Conservation (phyloP, 2,888 invertebrate genomes). For the Epirrita christyi region DNA sequence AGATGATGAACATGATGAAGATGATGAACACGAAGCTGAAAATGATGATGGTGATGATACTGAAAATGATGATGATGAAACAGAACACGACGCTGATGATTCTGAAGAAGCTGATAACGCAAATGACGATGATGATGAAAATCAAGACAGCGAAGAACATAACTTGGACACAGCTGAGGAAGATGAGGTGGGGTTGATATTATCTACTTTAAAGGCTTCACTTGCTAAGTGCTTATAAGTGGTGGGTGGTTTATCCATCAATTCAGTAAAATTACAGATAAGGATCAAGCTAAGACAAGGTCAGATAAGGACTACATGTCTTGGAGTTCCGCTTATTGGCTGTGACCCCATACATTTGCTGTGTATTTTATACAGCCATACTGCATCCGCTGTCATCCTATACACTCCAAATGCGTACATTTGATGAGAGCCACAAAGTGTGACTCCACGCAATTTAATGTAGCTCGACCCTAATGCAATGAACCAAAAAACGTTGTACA, state of each 20-base stretch:
- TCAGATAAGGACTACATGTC: too few relatives aligned
- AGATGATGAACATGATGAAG: not conserved
- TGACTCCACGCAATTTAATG: too few relatives aligned
- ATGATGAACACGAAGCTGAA: constrained; percentile 33
- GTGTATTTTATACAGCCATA: too few relatives aligned
- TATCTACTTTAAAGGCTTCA: not conserved
- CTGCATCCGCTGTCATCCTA: too few relatives aligned
- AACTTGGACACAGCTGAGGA: constrained; percentile 45
- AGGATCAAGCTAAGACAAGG: too few relatives aligned
- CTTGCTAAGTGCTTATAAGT: not conserved
- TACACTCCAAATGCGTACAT: too few relatives aligned
- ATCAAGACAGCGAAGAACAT: constrained; percentile 49
- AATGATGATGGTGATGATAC: constrained; percentile 51
- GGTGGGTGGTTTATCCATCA: not conserved
- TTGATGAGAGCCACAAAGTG: too few relatives aligned
- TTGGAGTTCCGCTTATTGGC: too few relatives aligned
- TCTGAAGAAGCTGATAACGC: constrained; percentile 43
- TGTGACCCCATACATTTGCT: too few relatives aligned
- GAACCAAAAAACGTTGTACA: too few relatives aligned
- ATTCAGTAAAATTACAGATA: too few relatives aligned
- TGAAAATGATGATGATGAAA: constrained; percentile 48
- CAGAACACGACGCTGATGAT: constrained; percentile 43
- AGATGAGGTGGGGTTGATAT: constrained; percentile 44
- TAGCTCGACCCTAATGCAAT: too few relatives aligned
- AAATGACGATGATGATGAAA: constrained; percentile 51